These are phyloP conservation scores for Danaus chrysippus DNA, from an alignment of 2,888 invertebrate genomes.

Conservation along the genomic window DNA sequence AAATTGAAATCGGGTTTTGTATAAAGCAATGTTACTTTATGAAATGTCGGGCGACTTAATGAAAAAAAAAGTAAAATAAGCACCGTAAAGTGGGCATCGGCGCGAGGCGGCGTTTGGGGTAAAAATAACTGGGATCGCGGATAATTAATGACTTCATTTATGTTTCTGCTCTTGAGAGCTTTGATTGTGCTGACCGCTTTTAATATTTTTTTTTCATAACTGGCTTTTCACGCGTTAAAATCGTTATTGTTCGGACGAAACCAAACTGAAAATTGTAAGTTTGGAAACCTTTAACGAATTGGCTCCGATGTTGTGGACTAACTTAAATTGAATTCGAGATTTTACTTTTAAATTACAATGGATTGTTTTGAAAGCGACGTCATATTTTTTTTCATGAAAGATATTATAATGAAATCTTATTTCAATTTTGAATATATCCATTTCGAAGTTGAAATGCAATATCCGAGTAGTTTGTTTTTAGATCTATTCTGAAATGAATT, in stretches of 20 bases:
- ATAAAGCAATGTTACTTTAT: conserved; percentile 11
- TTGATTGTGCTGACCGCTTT: conserved; percentile 69
- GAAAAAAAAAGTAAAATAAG: conserved; percentile 24
- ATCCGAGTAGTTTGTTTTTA: too few species aligned
- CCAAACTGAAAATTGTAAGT: conserved; percentile 62
- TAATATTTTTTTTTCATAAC: conserved; percentile 41
- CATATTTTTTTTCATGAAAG: conserved; percentile 14
- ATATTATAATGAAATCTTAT: conserved; percentile 12
- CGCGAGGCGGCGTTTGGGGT: conserved; percentile 35
- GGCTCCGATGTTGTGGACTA: conserved; percentile 30
- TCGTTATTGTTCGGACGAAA: conserved; percentile 64
- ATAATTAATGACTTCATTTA: conserved; percentile 79
- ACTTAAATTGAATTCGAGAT: conserved; percentile 29
- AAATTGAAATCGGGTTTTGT: neutral
- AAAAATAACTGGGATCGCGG: conserved; percentile 71
- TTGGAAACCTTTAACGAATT: conserved; percentile 46
- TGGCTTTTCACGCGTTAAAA: conserved; percentile 61
- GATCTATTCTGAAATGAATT: too few species aligned
- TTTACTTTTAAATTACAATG: conserved; percentile 27
- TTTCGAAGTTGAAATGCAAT: too few species aligned
- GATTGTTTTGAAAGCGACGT: conserved; percentile 19
- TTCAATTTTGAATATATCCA: neutral
- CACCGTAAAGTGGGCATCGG: conserved; percentile 26
- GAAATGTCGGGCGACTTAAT: conserved; percentile 14
- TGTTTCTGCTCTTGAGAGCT: conserved; percentile 76